Conservation (phyloP, 2,888 invertebrate genomes). For the Penaeus monodon region DNA sequence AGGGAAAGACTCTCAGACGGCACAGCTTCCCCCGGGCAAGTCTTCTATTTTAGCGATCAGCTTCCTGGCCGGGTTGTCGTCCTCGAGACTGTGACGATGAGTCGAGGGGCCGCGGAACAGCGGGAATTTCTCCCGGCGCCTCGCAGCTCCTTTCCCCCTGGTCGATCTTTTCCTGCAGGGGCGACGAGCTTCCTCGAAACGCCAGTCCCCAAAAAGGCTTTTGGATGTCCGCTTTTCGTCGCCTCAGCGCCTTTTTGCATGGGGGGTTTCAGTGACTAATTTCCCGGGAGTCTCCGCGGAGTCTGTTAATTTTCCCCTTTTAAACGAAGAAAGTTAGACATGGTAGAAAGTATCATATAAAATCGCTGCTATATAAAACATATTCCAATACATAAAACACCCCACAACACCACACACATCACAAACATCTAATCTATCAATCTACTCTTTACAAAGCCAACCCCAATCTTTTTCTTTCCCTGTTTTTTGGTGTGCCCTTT, state of each 20-base stretch:
- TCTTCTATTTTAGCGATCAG: too few species aligned
- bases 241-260: constrained; percentile 12
- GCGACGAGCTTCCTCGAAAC: too few species aligned
- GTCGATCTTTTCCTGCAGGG: background rate
- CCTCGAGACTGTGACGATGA: constrained; percentile 26
- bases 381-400: background rate
- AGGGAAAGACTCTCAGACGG: too few species aligned
- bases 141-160: background rate
- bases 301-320: background rate
- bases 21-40: too few species aligned
- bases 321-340: background rate
- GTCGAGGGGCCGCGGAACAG: constrained; percentile 22
- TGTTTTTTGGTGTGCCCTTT: background rate
- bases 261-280: background rate
- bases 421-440: too few species aligned
- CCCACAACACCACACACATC: too few species aligned
- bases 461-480: background rate
- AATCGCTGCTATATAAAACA: too few species aligned
- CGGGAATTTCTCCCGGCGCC: constrained; percentile 4
- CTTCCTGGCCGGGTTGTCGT: constrained; percentile 23
- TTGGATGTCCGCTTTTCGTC: background rate
- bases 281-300: background rate
- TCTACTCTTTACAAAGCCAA: too few species aligned
- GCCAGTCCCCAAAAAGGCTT: background rate
- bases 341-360: too few species aligned